phyloP scores from a whole-genome alignment of 2,113 vertebrate species.

The Laterallus jamaicensis region DNA sequence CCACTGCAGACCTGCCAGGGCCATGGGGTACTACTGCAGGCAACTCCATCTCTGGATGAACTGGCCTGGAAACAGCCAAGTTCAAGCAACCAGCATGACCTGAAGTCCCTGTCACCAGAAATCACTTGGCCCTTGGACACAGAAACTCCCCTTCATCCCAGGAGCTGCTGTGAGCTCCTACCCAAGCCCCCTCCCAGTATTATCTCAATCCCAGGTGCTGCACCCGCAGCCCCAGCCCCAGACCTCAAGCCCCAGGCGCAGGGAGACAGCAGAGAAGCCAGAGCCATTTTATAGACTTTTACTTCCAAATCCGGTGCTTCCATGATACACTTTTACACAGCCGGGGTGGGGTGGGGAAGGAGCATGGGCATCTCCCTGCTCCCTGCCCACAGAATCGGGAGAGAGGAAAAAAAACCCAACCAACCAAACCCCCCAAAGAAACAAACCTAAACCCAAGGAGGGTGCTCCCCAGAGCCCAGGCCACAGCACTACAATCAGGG shows the following conservation, averaged over 20 bases:
- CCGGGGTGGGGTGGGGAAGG: neutral
- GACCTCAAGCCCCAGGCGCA: neutral
- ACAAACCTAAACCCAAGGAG: constrained; percentile 21
- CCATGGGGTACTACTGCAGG: neutral
- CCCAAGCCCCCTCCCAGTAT: neutral
- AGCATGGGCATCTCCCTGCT: neutral
- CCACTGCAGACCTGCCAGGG: neutral
- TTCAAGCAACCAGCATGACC: neutral
- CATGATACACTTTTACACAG: constrained; percentile 80
- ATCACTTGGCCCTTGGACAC: neutral
- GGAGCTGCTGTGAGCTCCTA: neutral
- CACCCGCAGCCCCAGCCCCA: fast-evolving
- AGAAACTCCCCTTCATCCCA: fast-evolving
- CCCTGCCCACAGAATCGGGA: constrained; percentile 23
- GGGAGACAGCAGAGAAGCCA: neutral
- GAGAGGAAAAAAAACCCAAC: neutral
- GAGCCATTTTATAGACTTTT: constrained; percentile 77
- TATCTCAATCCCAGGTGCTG: fast-evolving
- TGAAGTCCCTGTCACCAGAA: neutral
- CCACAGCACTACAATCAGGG: constrained; percentile 41
- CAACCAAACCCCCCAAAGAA: neutral
- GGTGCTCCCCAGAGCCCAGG: constrained; percentile 48
- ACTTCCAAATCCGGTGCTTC: constrained; percentile 82
- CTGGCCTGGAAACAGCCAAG: neutral
- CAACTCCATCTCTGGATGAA: neutral